Evolutionary conservation across 2,888 invertebrate species (phyloP).

Genomic region (Stenolophus ochropezus): DNA sequence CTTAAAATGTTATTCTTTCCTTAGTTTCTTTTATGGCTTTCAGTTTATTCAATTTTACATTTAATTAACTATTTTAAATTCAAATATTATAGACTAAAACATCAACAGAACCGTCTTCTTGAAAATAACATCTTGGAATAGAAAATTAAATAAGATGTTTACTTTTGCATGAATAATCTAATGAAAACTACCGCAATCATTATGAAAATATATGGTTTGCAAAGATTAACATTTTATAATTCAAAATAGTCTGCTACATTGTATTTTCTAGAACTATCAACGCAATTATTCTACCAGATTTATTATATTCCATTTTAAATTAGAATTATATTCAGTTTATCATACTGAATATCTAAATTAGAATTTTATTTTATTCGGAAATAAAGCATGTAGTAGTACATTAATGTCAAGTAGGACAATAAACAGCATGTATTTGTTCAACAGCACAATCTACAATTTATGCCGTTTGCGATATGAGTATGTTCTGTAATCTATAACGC

Average conservation of each 20-base stretch:
- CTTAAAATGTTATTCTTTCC: constrained; percentile 32
- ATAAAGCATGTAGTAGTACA: too few relatives aligned
- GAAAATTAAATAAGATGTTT: background rate
- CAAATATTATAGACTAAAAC: background rate
- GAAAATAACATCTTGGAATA: background rate
- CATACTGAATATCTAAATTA: too few relatives aligned
- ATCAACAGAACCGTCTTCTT: background rate
- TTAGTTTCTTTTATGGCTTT: constrained; percentile 11
- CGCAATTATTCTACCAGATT: too few relatives aligned
- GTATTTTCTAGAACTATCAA: too few relatives aligned
- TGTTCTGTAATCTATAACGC: too few relatives aligned
- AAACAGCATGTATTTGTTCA: too few relatives aligned
- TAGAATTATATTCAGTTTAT: too few relatives aligned
- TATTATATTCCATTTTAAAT: too few relatives aligned
- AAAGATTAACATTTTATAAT: background rate
- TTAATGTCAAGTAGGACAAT: too few relatives aligned
- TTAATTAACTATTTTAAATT: constrained; percentile 23
- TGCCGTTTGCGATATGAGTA: too few relatives aligned
- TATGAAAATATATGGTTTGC: background rate
- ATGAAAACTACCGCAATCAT: background rate
- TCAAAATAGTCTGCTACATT: background rate
- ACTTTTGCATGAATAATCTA: background rate
- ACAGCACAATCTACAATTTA: too few relatives aligned
- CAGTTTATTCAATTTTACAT: constrained; percentile 28
- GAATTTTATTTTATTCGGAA: too few relatives aligned